A percentile compares a stretch with the other conserved stretches of the same genome.
Evolutionary conservation across 1,140 invertebrate species (phyloP).

Genomic region (Lerema accius): DNA sequence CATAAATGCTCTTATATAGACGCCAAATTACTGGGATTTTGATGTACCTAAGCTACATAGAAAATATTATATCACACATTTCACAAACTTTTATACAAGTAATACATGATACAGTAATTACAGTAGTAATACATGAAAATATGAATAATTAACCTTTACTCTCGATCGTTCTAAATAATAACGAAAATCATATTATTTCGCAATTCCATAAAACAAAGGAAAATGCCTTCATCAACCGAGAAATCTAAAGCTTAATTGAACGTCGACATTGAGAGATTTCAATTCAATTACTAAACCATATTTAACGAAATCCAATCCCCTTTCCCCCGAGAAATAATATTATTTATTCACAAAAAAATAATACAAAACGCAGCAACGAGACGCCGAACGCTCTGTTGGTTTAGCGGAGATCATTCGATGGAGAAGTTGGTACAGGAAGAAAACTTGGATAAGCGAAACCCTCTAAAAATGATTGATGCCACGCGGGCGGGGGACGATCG

Average conservation of each 20-base stretch:
- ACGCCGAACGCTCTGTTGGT: slow-evolving; percentile 75
- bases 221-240: slow-evolving; percentile 68
- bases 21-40: too few relatives aligned
- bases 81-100: too few relatives aligned
- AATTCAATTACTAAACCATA: slow-evolving; percentile 83
- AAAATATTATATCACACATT: too few relatives aligned
- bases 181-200: too few relatives aligned
- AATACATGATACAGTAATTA: too few relatives aligned
- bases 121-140: too few relatives aligned
- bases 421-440: slow-evolving; percentile 76
- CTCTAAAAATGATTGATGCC: slow-evolving; percentile 83
- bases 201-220: slow-evolving; percentile 71
- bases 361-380: slow-evolving; percentile 75
- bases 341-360: slow-evolving; percentile 82
- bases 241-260: slow-evolving; percentile 81
- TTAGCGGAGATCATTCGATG: slow-evolving; percentile 80
- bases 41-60: too few relatives aligned
- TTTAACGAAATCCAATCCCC: slow-evolving; percentile 83
- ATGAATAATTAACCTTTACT: background rate
- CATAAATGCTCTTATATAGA: too few relatives aligned
- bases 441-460: slow-evolving; percentile 81
- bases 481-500: slow-evolving; percentile 56
- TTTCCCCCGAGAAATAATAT: slow-evolving; percentile 80
- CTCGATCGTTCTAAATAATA: too few relatives aligned
- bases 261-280: slow-evolving; percentile 82